phyloP scores from a whole-genome alignment of 2,797 vertebrate genomes.

The Hozukius guyotensis region DNA sequence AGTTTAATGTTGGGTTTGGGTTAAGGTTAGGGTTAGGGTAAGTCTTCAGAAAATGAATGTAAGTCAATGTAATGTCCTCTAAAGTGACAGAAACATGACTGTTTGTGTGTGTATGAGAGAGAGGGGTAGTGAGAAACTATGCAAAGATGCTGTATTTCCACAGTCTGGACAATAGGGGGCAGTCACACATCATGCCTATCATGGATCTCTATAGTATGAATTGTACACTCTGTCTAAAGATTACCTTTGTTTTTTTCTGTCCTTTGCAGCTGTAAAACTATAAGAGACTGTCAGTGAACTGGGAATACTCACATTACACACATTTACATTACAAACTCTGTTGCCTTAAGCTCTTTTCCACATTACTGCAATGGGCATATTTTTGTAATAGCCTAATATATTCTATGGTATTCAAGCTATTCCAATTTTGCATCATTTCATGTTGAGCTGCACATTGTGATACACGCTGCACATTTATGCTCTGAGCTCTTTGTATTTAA shows the following conservation, averaged over 20 bases:
- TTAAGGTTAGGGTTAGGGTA: background rate
- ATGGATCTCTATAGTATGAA: background rate
- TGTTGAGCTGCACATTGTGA: constrained; percentile 7
- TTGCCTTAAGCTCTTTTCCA: constrained; percentile 68
- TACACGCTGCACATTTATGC: background rate
- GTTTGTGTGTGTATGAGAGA: background rate
- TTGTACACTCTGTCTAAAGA: background rate
- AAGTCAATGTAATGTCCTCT: background rate
- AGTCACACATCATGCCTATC: constrained; percentile 17
- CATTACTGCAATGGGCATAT: constrained; percentile 23
- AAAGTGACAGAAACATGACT: background rate
- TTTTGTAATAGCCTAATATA: constrained; percentile 22
- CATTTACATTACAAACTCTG: constrained; percentile 35
- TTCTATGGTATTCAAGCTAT: constrained; percentile 13
- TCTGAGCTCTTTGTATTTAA: constrained; percentile 15
- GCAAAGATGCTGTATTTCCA: constrained; percentile 20
- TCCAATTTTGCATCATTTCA: constrained; percentile 11
- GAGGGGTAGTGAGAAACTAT: background rate
- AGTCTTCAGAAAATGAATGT: background rate
- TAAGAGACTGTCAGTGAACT: background rate
- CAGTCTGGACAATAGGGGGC: constrained; percentile 45
- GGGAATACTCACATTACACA: background rate
- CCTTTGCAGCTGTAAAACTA: constrained; percentile 13
- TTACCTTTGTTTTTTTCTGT: constrained; percentile 24
- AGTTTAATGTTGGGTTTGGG: background rate